phyloP scores from a whole-genome alignment of 2,113 vertebrate species.

The Tachysurus fulvidraco region DNA sequence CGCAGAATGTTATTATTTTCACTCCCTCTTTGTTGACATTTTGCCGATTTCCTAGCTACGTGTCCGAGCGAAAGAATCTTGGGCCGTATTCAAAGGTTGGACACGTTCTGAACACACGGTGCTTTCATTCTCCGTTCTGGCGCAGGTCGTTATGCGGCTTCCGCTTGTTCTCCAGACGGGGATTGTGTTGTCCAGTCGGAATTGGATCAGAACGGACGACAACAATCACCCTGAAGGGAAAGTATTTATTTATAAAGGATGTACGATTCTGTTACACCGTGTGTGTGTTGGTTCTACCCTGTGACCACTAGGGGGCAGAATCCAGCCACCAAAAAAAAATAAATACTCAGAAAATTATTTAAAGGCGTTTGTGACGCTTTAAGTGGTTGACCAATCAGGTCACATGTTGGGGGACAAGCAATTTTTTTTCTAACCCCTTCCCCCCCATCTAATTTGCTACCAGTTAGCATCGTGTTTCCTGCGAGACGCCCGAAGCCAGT shows the following conservation, averaged over 20 bases:
- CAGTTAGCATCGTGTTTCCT: neutral
- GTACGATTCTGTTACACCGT: neutral
- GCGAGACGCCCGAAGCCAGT: neutral
- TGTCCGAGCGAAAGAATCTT: slow-evolving; percentile 55
- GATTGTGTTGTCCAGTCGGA: neutral
- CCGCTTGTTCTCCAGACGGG: slow-evolving; percentile 2
- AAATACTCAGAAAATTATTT: no score
- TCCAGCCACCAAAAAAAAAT: neutral
- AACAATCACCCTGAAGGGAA: neutral
- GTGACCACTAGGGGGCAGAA: neutral
- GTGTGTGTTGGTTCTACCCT: neutral
- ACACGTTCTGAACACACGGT: neutral
- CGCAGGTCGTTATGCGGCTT: slow-evolving; percentile 1
- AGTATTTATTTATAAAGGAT: neutral
- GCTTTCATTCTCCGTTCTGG: neutral
- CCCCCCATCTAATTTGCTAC: no score
- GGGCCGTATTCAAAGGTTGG: slow-evolving; percentile 29
- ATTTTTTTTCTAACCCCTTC: no score
- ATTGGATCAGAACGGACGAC: neutral
- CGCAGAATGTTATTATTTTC: slow-evolving; percentile 60
- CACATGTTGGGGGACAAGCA: neutral
- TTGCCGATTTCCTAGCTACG: slow-evolving; percentile 69
- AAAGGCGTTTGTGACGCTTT: neutral
- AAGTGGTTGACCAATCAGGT: neutral
- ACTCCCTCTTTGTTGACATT: slow-evolving; percentile 51